Evolutionary conservation across 2,797 vertebrate genomes (phyloP).

Genomic region (Fratercula arctica): DNA sequence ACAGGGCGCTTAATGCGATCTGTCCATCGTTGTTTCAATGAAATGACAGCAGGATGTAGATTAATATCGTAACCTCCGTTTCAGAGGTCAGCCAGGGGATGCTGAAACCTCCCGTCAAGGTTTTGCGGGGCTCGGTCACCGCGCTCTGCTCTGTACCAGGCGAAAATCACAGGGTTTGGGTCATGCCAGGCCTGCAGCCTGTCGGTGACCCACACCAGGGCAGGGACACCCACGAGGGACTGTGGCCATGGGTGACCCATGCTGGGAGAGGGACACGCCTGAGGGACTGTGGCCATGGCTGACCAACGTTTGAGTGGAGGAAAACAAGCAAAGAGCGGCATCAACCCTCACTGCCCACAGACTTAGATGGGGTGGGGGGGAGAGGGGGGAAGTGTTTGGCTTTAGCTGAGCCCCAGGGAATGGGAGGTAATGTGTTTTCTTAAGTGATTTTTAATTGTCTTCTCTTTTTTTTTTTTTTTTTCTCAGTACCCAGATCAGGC

Average conservation of each 20-base stretch:
- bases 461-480: not conserved
- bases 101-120: not conserved
- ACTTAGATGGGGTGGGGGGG: no score
- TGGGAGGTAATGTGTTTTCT: not conserved
- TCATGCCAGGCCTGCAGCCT: not conserved
- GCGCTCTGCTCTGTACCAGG: not conserved
- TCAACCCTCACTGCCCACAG: not conserved
- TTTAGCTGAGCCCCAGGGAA: not conserved
- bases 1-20: not conserved
- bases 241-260: not conserved
- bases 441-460: not conserved
- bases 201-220: not conserved
- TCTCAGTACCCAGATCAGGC: not conserved
- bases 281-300: not conserved
- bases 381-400: not conserved
- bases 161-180: not conserved
- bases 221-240: no score
- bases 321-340: not conserved
- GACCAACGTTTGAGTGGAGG: not conserved
- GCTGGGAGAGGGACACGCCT: not conserved
- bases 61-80: not conserved
- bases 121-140: not conserved
- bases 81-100: accelerated
- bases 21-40: not conserved
- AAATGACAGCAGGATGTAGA: not conserved